Conservation (phyloP, 2,888 invertebrate genomes). For the Troilus luridus region DNA sequence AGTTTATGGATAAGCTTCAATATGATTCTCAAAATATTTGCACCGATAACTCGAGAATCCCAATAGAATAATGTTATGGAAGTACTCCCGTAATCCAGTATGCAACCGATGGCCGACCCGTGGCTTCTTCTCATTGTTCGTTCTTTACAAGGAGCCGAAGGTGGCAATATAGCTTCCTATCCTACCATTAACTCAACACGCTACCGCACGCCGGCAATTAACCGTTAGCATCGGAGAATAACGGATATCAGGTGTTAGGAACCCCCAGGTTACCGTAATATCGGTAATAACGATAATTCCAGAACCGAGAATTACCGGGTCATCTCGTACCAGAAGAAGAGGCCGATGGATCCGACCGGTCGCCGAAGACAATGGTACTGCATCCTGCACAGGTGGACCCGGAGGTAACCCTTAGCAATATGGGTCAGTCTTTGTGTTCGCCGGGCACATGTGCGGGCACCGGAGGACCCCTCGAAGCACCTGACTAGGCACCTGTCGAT, state of each 20-base stretch:
- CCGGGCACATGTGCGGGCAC: constrained; percentile 1
- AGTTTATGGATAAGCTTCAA: no score
- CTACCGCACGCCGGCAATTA: background rate
- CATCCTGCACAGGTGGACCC: constrained; percentile 20
- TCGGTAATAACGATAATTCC: constrained; percentile 4
- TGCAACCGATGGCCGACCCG: background rate
- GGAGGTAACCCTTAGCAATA: background rate
- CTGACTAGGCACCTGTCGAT: constrained; percentile 8
- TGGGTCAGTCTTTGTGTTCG: background rate
- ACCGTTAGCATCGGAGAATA: background rate
- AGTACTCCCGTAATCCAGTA: background rate
- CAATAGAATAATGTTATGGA: background rate
- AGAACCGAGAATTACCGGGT: background rate
- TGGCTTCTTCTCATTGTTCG: background rate
- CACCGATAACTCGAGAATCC: background rate
- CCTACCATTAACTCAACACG: background rate
- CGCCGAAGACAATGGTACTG: background rate
- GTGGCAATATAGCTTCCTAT: background rate
- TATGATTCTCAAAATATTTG: background rate
- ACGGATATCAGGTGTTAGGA: background rate
- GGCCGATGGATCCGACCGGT: background rate
- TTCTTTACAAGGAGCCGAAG: background rate
- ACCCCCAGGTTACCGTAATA: background rate
- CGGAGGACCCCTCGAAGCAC: background rate
- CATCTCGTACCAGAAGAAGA: background rate